Evolutionary conservation across 2,113 vertebrate genomes (phyloP).

Genomic region (Trematocara unimaculatum): DNA sequence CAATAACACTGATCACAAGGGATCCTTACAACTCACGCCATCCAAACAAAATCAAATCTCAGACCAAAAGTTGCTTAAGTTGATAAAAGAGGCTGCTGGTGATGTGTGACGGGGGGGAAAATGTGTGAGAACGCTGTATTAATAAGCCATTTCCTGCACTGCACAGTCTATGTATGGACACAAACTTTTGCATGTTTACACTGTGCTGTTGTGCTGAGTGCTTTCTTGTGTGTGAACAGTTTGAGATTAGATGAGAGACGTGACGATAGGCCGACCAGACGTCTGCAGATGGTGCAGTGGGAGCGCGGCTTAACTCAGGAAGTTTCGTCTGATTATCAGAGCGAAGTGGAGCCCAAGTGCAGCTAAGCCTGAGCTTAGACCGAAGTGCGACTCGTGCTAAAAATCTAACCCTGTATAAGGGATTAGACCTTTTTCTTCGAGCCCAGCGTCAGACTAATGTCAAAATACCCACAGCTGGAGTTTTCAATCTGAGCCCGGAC

Average conservation of each 20-base stretch:
- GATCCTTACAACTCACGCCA: not conserved
- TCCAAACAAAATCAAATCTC: not conserved
- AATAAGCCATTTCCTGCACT: accelerated
- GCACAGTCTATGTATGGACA: not conserved
- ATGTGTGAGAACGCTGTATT: accelerated
- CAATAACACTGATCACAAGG: not conserved
- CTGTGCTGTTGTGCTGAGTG: not conserved
- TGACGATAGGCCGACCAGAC: not conserved
- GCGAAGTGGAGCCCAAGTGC: not conserved
- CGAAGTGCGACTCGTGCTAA: not conserved
- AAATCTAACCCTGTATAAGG: accelerated
- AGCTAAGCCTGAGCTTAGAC: not conserved
- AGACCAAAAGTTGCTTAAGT: not conserved
- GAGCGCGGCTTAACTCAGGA: not conserved
- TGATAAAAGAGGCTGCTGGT: not conserved
- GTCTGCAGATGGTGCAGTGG: not conserved
- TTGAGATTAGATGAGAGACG: not conserved
- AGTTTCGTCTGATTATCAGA: not conserved
- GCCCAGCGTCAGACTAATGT: accelerated
- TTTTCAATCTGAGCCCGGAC: not conserved
- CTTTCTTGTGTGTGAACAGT: not conserved
- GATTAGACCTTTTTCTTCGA: not conserved
- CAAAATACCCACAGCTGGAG: not conserved
- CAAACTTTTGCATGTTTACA: not conserved
- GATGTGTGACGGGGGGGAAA: accelerated